phyloP scores from a whole-genome alignment of 2,113 vertebrate genomes.

The Rattus norvegicus region DNA sequence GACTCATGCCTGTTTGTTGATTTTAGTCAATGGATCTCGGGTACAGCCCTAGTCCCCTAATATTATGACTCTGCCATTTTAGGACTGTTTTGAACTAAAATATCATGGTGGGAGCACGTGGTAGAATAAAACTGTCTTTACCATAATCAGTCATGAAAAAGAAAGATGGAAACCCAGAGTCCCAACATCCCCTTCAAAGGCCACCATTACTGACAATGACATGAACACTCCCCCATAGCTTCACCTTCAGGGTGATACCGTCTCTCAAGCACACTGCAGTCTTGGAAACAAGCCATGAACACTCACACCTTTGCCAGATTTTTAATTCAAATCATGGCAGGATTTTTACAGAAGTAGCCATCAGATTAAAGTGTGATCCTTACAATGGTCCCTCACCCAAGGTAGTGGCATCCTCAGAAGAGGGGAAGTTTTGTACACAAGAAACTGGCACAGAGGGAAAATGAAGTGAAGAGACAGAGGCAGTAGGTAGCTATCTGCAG shows the following conservation, averaged over 20 bases:
- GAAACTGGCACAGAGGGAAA: background rate
- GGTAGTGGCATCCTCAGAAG: background rate
- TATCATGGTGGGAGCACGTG: too few relatives aligned
- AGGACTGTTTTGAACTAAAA: background rate
- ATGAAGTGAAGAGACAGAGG: background rate
- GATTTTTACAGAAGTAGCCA: background rate
- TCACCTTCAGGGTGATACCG: too few relatives aligned
- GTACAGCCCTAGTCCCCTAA: background rate
- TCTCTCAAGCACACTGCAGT: background rate
- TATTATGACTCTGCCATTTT: too few relatives aligned
- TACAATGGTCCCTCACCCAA: background rate
- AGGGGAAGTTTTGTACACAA: background rate
- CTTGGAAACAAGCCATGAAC: background rate
- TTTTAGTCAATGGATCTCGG: background rate
- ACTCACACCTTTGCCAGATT: background rate
- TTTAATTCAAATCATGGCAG: background rate
- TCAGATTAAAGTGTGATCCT: background rate
- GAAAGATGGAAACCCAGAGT: background rate
- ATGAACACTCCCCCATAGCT: background rate
- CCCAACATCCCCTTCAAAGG: background rate
- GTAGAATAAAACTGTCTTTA: background rate
- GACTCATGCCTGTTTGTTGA: background rate
- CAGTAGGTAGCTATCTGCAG: background rate
- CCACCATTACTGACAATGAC: background rate
- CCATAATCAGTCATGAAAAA: too few relatives aligned